Conservation (phyloP, 1,140 invertebrate species). For the Drosophila guanche region DNA sequence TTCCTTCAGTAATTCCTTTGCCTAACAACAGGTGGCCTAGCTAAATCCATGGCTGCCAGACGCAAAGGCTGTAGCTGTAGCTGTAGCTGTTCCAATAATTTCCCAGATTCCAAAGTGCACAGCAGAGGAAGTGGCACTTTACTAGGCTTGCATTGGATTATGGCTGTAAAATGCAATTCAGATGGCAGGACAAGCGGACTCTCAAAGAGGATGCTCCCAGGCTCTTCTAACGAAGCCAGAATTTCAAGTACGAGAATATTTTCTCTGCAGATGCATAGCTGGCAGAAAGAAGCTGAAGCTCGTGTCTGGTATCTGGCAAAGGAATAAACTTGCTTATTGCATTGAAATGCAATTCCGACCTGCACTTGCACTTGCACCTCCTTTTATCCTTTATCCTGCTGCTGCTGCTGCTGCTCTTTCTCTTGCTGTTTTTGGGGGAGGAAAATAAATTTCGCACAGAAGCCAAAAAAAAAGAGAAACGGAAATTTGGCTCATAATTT, state of each 20-base stretch:
- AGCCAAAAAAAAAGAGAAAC: conserved; percentile 36
- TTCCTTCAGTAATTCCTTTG: too few species aligned
- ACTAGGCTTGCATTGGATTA: conserved; percentile 48
- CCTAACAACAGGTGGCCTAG: too few species aligned
- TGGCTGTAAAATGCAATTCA: conserved; percentile 61
- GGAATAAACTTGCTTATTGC: conserved; percentile 73
- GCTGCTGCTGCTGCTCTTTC: not conserved
- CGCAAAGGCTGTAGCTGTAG: too few species aligned
- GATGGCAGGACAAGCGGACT: not conserved
- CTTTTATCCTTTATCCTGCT: not conserved
- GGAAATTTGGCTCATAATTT: conserved; percentile 74
- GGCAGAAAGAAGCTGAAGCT: too few species aligned
- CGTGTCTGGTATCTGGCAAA: conserved; percentile 28
- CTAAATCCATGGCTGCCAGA: too few species aligned
- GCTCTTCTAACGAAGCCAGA: conserved; percentile 37
- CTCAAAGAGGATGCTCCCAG: conserved; percentile 11
- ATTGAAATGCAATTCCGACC: conserved; percentile 77
- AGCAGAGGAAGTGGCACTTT: conserved; percentile 11
- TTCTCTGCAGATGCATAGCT: too few species aligned
- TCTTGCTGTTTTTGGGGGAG: conserved; percentile 14
- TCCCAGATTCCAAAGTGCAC: conserved; percentile 3
- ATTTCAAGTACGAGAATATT: conserved; percentile 32
- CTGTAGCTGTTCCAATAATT: not conserved
- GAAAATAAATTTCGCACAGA: conserved; percentile 41
- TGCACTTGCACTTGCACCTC: conserved; percentile 3